Evolutionary conservation across 53 echinoderm and acorn worm species (phyloP), one percentile per base, ranked within the genome.

Genomic region (Echinometra lucunter): DNA sequence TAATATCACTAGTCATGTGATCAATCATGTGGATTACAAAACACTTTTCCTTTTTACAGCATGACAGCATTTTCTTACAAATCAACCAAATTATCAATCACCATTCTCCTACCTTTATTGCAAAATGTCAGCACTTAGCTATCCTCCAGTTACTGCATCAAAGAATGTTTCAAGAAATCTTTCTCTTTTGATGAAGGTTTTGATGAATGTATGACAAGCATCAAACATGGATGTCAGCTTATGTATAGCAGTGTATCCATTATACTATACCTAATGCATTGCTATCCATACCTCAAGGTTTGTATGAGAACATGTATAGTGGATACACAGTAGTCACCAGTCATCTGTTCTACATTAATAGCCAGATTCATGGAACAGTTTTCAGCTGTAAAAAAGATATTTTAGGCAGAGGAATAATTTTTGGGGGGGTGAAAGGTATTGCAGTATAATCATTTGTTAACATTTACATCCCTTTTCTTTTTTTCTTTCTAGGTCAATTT

Each of bases 401-500:
- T 12, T 82, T 4, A 44, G 13, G 58, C 15, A 15, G 3, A 4
- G 1, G 45, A 3, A n/a, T 85, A 1, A 27, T 85, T 4, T 53
- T 40, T 38, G 21, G n/a, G n/a, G n/a, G n/a, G n/a, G n/a, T n/a
- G n/a, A n/a, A n/a, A n/a, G n/a, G n/a, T 78, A 21, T 40, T 42
- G 38, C 16, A 38, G 42, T 78, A 78, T 38, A 21, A 17, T 18
- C 4, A 37, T 75, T 2, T 49, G 10, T 49, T 45, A 35, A 45
- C 11, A 9, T 28, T 87, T 88, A 13, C 8, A 89, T 58, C 19
- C 32, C 3, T 88, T 49, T 53, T 37, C 7, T 55, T 40, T 83
- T 57, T 88, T n/a, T 85, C 58, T 78, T 4, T 47, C 16, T 58
- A 98, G 98, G 96, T 97, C 32, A 97, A 96, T 90, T 89, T 98